phyloP scores from a whole-genome alignment of 2,888 invertebrate genomes.

The Rhorus exstirpatorius region DNA sequence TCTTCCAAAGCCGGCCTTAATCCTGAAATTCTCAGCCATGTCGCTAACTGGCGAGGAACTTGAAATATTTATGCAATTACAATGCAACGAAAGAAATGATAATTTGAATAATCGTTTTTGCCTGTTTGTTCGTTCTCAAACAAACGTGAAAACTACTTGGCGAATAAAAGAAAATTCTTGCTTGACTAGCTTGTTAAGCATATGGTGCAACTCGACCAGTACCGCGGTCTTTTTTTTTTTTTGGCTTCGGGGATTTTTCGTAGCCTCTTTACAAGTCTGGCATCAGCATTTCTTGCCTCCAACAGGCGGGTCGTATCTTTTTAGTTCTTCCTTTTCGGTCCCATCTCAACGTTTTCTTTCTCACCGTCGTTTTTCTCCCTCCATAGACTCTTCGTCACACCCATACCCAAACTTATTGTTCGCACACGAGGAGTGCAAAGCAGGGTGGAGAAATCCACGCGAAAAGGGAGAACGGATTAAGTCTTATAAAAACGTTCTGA shows the following conservation, averaged over 20 bases:
- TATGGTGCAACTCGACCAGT: slow-evolving; percentile 2
- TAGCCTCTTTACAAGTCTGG: slow-evolving; percentile 24
- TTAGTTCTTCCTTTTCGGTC: slow-evolving; percentile 11
- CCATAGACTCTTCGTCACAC: neutral
- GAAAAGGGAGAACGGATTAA: slow-evolving; percentile 51
- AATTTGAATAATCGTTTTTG: too few relatives aligned
- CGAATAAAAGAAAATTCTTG: slow-evolving; percentile 30
- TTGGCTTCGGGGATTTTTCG: slow-evolving; percentile 27
- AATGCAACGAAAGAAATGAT: too few relatives aligned
- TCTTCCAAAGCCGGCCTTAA: too few relatives aligned
- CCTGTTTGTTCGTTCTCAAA: too few relatives aligned
- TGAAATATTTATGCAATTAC: too few relatives aligned
- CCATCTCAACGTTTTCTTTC: too few relatives aligned
- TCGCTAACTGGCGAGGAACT: too few relatives aligned
- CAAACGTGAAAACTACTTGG: slow-evolving; percentile 29
- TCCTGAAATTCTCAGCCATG: too few relatives aligned
- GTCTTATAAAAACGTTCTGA: slow-evolving; percentile 46
- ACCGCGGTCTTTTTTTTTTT: slow-evolving; percentile 5
- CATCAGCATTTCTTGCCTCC: slow-evolving; percentile 18
- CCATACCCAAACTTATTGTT: neutral
- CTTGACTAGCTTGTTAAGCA: slow-evolving; percentile 8
- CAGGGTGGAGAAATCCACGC: too few relatives aligned
- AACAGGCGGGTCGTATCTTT: neutral
- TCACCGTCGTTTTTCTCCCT: slow-evolving; percentile 10
- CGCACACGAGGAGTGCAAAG: too few relatives aligned